These are phyloP conservation scores for Berghia stephanieae DNA, from an alignment of 1,140 invertebrate species.

Conservation along the genomic window DNA sequence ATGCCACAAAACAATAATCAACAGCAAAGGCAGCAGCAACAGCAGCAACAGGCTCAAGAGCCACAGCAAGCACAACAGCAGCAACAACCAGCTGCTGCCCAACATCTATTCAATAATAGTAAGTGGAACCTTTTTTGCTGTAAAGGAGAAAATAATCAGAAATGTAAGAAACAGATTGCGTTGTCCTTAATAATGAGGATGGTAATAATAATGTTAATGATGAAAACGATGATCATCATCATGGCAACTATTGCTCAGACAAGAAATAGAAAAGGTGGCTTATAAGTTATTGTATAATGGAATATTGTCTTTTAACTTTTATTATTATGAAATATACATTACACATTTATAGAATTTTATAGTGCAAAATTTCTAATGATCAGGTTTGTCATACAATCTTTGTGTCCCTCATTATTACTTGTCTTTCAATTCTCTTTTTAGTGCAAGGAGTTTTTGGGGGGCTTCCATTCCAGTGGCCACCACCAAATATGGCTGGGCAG, in stretches of 20 bases:
- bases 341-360: background rate
- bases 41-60: conserved; percentile 34
- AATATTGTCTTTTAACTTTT: background rate
- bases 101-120: conserved; percentile 36
- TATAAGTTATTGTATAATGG: background rate
- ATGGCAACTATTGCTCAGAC: too few species aligned
- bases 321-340: background rate
- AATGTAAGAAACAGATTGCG: background rate
- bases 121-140: conserved; percentile 10
- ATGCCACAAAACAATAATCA: conserved; percentile 48
- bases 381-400: too few species aligned
- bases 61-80: conserved; percentile 28
- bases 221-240: too few species aligned
- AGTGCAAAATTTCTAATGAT: too few species aligned
- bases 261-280: too few species aligned
- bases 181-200: background rate
- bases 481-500: conserved; percentile 29
- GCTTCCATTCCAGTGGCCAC: conserved; percentile 34
- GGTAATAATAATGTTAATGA: too few species aligned
- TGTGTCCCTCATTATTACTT: background rate
- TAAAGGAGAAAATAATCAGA: background rate
- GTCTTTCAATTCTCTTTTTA: conserved; percentile 24
- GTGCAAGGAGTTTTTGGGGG: conserved; percentile 38
- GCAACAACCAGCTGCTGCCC: conserved; percentile 8
- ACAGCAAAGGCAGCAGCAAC: conserved; percentile 39